Evolutionary conservation across 2,113 vertebrate genomes (phyloP), one percentile per base, ranked within the genome.

Genomic region (Alexandromys fortis): DNA sequence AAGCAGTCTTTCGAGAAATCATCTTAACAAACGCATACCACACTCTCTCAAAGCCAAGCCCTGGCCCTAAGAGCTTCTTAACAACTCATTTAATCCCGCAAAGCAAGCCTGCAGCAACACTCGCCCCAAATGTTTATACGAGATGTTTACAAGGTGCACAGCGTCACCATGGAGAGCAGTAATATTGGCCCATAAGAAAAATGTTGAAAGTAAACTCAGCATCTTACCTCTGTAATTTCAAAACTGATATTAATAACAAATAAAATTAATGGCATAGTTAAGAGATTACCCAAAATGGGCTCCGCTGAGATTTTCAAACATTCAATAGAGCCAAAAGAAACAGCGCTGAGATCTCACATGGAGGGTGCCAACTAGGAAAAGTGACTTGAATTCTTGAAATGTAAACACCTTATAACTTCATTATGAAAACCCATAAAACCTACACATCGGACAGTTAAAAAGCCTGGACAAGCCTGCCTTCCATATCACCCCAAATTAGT

Each of bases 301-400:
- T 79, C 72, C 45, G n/a, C 17, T 5, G 76, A 89, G 95, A 33
- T 88, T 95, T 96, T 89, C 86, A 87, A 96, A 90, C 81, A 68
- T 65, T 76, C 63, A 16, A 10, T 0, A 47, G 45, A 93, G 95
- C 95, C 97, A 97, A 96, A 88, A 95, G 88, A 96, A 97, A 97
- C 94, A 95, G 90, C 78, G 49, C n/a, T 42, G 35, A 87, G 81
- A 90, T 88, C 93, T 70, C 91, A 86, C 86, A 77, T 76, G 30
- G 90, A 97, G 92, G 72, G 83, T 75, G 88, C 93, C 97, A 96
- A 94, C 94, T 93, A 96, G 89, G 83, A 95, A 95, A 92, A 96
- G 72, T 85, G 87, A 94, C 85, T 96, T 92, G 19, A 92, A 94
- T 92, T 92, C 92, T 93, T 77, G 81, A 94, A 96, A 95, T 52